These are phyloP conservation scores for Drosophila barbarae DNA, from an alignment of 2,888 invertebrate species.

Conservation along the genomic window DNA sequence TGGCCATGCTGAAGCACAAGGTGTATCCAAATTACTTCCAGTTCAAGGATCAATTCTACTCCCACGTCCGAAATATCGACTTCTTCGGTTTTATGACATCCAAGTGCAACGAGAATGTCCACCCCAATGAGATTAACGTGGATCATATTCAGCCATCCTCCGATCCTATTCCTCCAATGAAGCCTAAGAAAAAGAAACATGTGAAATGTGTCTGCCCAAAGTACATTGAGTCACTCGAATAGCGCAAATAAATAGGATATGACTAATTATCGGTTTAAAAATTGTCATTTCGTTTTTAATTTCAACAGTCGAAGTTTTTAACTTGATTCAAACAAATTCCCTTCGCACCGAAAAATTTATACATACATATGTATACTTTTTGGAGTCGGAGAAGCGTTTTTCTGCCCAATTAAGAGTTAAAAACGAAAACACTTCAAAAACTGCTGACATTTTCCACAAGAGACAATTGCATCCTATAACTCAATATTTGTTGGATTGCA, in stretches of 20 bases:
- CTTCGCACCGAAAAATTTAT: too few relatives aligned
- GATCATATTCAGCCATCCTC: background rate
- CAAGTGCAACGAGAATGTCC: conserved; percentile 53
- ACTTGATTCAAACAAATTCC: background rate
- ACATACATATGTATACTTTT: too few relatives aligned
- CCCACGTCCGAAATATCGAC: conserved; percentile 66
- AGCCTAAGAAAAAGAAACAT: conserved; percentile 9
- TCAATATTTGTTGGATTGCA: too few relatives aligned
- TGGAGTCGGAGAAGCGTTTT: too few relatives aligned
- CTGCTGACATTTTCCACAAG: too few relatives aligned
- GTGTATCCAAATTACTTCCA: conserved; percentile 70
- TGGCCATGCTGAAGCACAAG: conserved; percentile 71
- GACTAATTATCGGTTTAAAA: background rate
- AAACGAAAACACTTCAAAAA: too few relatives aligned
- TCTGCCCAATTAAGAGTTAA: too few relatives aligned
- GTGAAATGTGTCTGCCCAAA: conserved; percentile 62
- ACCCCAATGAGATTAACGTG: conserved; percentile 12
- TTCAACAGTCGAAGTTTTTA: background rate
- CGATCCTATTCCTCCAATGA: background rate
- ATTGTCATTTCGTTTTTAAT: background rate
- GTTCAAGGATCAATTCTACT: conserved; percentile 55
- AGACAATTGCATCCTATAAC: too few relatives aligned
- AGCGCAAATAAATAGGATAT: background rate
- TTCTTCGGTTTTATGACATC: conserved; percentile 70
- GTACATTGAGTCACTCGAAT: conserved; percentile 8